A percentile compares a stretch with the other conserved stretches of the same genome.
These are phyloP conservation scores for Corythornis vintsioides DNA, from an alignment of 2,113 vertebrate genomes.

Conservation along the genomic window DNA sequence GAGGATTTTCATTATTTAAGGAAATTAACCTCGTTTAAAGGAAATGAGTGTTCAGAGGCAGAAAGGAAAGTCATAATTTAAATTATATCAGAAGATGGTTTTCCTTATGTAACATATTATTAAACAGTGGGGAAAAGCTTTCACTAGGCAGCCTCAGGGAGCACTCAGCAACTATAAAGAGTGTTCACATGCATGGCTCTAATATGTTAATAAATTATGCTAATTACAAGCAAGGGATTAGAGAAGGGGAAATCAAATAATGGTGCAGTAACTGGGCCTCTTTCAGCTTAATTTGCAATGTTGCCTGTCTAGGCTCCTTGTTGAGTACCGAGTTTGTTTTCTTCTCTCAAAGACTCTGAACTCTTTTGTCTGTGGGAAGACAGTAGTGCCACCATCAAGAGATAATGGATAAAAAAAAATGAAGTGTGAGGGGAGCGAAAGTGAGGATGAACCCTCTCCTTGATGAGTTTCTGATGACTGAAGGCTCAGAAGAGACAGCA, in stretches of 20 bases:
- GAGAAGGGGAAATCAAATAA: slow-evolving; percentile 63
- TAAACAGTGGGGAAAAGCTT: slow-evolving; percentile 50
- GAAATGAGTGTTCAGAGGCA: slow-evolving; percentile 68
- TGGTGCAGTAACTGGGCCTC: slow-evolving; percentile 2
- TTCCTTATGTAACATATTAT: slow-evolving; percentile 62
- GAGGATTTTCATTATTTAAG: slow-evolving; percentile 67
- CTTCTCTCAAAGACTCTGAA: slow-evolving; percentile 36
- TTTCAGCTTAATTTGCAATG: slow-evolving; percentile 71
- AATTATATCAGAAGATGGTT: slow-evolving; percentile 67
- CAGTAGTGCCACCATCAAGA: background rate
- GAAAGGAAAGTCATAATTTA: slow-evolving; percentile 74
- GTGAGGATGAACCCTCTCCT: background rate
- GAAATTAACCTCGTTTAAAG: slow-evolving; percentile 64
- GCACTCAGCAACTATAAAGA: slow-evolving; percentile 61
- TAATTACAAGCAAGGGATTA: slow-evolving; percentile 60
- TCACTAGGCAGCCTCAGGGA: slow-evolving; percentile 51
- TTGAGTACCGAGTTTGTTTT: slow-evolving; percentile 44
- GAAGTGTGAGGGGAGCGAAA: background rate
- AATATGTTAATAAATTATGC: slow-evolving; percentile 62
- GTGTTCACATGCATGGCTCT: slow-evolving; percentile 28
- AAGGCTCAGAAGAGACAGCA: background rate
- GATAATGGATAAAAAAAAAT: background rate
- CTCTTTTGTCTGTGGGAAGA: slow-evolving; percentile 25
- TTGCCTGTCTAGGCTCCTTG: slow-evolving; percentile 33
- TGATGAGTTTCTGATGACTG: background rate